Evolutionary conservation across 2,888 invertebrate species (phyloP), one percentile per base, ranked within the genome.

Genomic region (Spilosoma lubricipeda): DNA sequence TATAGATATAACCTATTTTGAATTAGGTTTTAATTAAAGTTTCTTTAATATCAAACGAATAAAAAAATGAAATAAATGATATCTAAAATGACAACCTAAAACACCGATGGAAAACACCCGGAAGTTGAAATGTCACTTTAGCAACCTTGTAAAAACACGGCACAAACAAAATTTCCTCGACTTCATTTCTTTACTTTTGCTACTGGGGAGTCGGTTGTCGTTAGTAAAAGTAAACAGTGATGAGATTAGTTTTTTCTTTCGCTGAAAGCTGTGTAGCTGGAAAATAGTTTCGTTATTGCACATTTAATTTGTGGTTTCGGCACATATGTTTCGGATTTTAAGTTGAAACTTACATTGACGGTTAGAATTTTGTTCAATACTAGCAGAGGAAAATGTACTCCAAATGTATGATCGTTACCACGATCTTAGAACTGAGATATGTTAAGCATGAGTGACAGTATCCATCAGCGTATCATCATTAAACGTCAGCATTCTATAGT

Each of bases 91-190:
- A 73, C 74, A 79, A 79, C 73, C 78, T 71, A 82, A 81, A 83
- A 83, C 83, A 84, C 82, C 84, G 82, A 83, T 84, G 74, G 56
- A 67, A 81, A 80, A 79, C 67, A 79, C 68, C 73, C 39, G 68
- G 70, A 81, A 82, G 80, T 82, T 78, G 27, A 77, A 80, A 77
- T 64, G 73, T 75, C 73, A 66, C 78, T 83, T 79, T 81, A 74
- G 77, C 72, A 83, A 83, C 81, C 79, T 83, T 67, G 72, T 66
- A 83, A 75, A 80, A 66, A 76, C 70, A 73, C 68, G 76, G 73
- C 67, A 74, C 52, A 72, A 75, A 80, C 71, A 72, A 77, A 78
- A 78, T 77, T 82, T 67, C 67, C 69, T 71, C 74, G 73, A 79
- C 76, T 70, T 39, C 36, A 70, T 59, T 70, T 59, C 23, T 69